Evolutionary conservation across 2,113 vertebrate genomes (phyloP).

Genomic region (Odocoileus hemionus): DNA sequence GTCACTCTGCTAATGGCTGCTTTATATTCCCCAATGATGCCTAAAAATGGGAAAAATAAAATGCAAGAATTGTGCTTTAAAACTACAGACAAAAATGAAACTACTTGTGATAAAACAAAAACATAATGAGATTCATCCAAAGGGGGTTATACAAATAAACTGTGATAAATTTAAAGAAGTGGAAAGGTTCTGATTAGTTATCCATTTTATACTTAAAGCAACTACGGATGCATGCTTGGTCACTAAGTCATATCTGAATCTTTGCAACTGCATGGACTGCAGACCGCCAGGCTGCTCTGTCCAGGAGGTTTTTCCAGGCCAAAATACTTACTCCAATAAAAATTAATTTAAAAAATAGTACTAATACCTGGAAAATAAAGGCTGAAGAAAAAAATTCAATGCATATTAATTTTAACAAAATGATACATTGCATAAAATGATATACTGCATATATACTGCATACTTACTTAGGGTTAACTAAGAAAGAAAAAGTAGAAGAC

Average conservation of each 20-base stretch:
- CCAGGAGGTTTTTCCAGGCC: neutral
- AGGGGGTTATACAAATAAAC: neutral
- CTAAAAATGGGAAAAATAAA: neutral
- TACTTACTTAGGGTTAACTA: neutral
- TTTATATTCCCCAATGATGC: neutral
- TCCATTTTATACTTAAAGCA: neutral
- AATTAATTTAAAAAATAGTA: neutral
- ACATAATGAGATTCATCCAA: neutral
- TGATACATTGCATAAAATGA: neutral
- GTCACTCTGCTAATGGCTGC: neutral
- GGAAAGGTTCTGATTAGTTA: neutral
- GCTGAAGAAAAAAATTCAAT: neutral
- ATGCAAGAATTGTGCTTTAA: neutral
- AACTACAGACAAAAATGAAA: neutral
- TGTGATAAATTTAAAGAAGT: neutral
- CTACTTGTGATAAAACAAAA: neutral
- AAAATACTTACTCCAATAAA: neutral
- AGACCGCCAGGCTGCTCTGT: neutral
- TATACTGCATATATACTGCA: neutral
- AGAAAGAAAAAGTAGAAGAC: neutral
- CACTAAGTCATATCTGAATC: neutral
- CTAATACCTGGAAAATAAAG: neutral
- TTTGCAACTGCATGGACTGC: neutral
- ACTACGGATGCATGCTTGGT: neutral
- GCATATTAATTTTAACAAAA: neutral